Conservation (phyloP, 2,113 vertebrate species). For the Engystomops pustulosus region DNA sequence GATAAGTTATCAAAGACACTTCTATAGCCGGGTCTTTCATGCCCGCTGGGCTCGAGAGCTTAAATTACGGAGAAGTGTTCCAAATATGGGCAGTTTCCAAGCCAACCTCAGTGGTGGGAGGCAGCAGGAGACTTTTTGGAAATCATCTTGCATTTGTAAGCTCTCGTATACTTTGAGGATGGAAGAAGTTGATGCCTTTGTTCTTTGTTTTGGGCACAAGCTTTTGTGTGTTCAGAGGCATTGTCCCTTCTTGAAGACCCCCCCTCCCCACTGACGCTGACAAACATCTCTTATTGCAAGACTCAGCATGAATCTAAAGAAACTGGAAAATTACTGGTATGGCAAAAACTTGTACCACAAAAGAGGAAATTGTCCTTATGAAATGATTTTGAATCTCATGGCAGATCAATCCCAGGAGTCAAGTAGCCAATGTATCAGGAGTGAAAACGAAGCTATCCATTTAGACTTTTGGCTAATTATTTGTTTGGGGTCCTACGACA, state of each 20-base stretch:
- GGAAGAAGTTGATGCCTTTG: neutral
- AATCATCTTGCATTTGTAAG: neutral
- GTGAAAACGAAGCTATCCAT: no score
- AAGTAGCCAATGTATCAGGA: neutral
- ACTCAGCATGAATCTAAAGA: slow-evolving; percentile 8
- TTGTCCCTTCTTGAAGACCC: neutral
- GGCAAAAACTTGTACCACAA: neutral
- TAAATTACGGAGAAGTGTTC: neutral
- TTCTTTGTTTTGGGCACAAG: slow-evolving; percentile 2
- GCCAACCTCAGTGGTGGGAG: neutral
- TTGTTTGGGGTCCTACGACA: no score
- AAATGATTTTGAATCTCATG: neutral
- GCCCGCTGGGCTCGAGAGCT: neutral
- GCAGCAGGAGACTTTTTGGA: neutral
- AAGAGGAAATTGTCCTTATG: neutral
- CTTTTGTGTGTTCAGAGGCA: neutral
- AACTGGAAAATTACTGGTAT: neutral
- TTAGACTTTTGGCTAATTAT: no score
- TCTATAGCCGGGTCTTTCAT: neutral
- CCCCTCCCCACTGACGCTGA: neutral
- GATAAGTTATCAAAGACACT: neutral
- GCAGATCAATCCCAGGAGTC: neutral
- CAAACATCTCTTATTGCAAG: neutral
- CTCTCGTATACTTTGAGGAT: neutral
- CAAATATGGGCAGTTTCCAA: neutral